Evolutionary conservation across 2,113 vertebrate genomes (phyloP).

Genomic region (Protobothrops mucrosquamatus): DNA sequence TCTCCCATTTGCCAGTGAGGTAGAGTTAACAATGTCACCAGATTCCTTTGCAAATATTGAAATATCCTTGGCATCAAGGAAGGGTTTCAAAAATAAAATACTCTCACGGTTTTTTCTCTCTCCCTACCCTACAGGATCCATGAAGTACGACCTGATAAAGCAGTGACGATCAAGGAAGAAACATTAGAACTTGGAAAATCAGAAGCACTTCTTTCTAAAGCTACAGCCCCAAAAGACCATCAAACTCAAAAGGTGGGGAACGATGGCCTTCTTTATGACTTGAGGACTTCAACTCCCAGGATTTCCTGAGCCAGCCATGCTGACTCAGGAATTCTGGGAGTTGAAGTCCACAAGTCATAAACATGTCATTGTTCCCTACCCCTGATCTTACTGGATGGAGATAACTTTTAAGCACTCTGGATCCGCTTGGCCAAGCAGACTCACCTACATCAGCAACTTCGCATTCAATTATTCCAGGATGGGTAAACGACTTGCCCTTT

Average conservation of each 20-base stretch:
- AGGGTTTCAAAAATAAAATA: background rate
- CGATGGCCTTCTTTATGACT: too few species aligned
- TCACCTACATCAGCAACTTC: slow-evolving; percentile 36
- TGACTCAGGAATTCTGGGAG: too few species aligned
- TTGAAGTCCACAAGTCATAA: too few species aligned
- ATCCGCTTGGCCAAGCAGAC: background rate
- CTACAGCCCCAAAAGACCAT: background rate
- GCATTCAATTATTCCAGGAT: slow-evolving; percentile 16
- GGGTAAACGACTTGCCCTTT: slow-evolving; percentile 16
- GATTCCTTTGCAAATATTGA: background rate
- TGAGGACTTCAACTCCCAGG: too few species aligned
- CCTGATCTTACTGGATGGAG: background rate
- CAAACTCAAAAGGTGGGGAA: too few species aligned
- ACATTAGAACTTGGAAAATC: background rate
- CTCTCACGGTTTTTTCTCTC: background rate
- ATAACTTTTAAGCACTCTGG: background rate
- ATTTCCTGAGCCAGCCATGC: too few species aligned
- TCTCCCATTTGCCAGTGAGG: background rate
- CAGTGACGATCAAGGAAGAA: background rate
- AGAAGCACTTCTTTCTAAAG: background rate
- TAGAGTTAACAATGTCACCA: background rate
- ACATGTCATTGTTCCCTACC: too few species aligned
- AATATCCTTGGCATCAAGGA: background rate
- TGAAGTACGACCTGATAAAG: background rate
- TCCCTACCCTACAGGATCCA: background rate